Evolutionary conservation across 2,888 invertebrate genomes (phyloP), one percentile per base, ranked within the genome.

Genomic region (Synergus umbraculus): DNA sequence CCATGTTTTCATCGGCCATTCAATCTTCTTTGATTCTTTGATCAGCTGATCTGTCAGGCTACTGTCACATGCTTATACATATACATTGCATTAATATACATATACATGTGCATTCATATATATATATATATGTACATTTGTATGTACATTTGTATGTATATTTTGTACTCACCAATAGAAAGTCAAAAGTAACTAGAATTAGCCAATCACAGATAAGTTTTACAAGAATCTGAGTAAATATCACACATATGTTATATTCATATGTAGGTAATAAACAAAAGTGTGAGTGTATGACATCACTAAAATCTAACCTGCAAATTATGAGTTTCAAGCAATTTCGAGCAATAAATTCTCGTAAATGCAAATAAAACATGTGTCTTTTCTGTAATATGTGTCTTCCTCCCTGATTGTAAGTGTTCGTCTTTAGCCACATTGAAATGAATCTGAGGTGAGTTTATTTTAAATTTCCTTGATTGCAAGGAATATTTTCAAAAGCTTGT

Each of bases 1-100:
- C 89, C 90, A 89, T 90, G 78, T 88, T 88, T 86, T 87, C 83
- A 78, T 87, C 89, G 10, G 73, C 54, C 73, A 73, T 73, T 63
- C 66, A 65, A 65, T 41, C 22, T 29, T 29, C n/a, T 41, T 43
- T 29, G 5, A 4, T 37, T 37, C 41, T 54, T 12, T 5, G 37
- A 69, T 73, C 73, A 73, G 73, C 73, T 73, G 73, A 73, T 65
- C 22, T 29, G 22, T 29, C 22, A 29, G 22, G 22, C 29, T 29
- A 41, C 15, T 15, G 15, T 63, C 64, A 65, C 7, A 37, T 65
- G 64, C 37, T 37, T 46, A 10, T 46, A 7, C 58, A 15, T 49
- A 5, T 49, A 8, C 49, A 1, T 22, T 22, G 1, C 22, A 22
- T 22, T 22, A 22, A 22, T 22, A 22, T 22, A 22, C 22, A 22